Evolutionary conservation across 2,113 vertebrate species (phyloP).

Genomic region (Perca schrenkii): DNA sequence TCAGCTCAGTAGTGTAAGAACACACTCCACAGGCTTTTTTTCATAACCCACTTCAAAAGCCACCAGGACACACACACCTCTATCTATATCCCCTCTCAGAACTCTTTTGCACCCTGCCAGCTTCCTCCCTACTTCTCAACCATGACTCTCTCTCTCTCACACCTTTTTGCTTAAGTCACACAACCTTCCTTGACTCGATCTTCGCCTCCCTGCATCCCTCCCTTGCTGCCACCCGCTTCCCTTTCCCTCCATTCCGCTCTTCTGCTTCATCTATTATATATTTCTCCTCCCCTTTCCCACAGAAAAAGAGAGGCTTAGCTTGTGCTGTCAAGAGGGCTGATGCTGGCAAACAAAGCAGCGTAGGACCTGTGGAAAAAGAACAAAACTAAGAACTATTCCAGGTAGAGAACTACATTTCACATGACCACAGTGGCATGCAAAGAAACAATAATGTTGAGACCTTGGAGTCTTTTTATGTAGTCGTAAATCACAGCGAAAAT

Average conservation of each 20-base stretch:
- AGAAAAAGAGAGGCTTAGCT: slow-evolving; percentile 17
- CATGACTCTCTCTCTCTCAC: slow-evolving; percentile 1
- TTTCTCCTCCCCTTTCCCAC: slow-evolving; percentile 10
- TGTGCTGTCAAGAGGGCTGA: slow-evolving; percentile 23
- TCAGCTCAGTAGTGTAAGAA: slow-evolving; percentile 43
- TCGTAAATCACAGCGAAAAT: slow-evolving; percentile 15
- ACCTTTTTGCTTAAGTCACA: slow-evolving; percentile 21
- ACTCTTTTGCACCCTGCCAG: slow-evolving; percentile 30
- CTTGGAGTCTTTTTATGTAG: background rate
- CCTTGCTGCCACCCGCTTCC: background rate
- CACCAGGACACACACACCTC: slow-evolving; percentile 23
- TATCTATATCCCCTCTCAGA: slow-evolving; percentile 47
- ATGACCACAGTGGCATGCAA: slow-evolving; percentile 2
- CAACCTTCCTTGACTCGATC: slow-evolving; percentile 11
- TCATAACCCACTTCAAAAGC: slow-evolving; percentile 67
- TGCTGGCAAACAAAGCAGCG: slow-evolving; percentile 19
- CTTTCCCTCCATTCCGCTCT: background rate
- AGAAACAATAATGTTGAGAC: background rate
- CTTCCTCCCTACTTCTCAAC: slow-evolving; percentile 24
- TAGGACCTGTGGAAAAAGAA: background rate
- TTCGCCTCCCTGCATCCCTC: background rate
- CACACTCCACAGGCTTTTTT: slow-evolving; percentile 45
- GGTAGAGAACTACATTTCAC: slow-evolving; percentile 32
- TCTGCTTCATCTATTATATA: slow-evolving; percentile 9
- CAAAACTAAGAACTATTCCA: slow-evolving; percentile 8